Percentiles rank a stretch among this genome's conserved stretches.
These are phyloP conservation scores for Cheilosia impressa DNA, from an alignment of 2,888 invertebrate species.

Conservation along the genomic window DNA sequence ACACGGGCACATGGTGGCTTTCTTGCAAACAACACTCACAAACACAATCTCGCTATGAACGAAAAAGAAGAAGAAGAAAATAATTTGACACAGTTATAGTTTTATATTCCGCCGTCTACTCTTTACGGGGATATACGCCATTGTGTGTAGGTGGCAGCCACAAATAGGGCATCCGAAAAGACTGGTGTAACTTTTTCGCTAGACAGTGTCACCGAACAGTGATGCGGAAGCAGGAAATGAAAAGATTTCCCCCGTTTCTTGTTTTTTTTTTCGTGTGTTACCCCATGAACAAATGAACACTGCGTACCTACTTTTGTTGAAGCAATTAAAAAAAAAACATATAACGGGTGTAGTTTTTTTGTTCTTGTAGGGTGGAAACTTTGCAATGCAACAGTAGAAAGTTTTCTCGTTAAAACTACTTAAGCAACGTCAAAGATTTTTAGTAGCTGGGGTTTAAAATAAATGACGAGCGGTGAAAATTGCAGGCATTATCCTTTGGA, in stretches of 20 bases:
- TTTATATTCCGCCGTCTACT: conserved; percentile 49
- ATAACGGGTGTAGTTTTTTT: not conserved
- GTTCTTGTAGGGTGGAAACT: not conserved
- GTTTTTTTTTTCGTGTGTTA: conserved; percentile 3
- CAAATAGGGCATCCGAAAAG: conserved; percentile 34
- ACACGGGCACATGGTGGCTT: conserved; percentile 56
- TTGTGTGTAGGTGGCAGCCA: conserved; percentile 28
- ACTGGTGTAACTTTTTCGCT: not conserved
- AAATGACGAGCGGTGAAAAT: not conserved
- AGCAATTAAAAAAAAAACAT: conserved; percentile 11
- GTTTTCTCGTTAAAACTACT: conserved; percentile 20
- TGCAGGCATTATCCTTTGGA: not conserved
- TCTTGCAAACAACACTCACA: conserved; percentile 16
- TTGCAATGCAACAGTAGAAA: not conserved
- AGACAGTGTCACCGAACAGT: conserved; percentile 25
- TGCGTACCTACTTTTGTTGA: not conserved
- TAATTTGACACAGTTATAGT: conserved; percentile 69
- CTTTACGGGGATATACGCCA: conserved; percentile 27
- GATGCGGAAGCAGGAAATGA: not conserved
- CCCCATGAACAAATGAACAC: not conserved
- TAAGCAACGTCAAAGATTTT: not conserved
- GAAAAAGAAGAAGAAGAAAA: conserved; percentile 51
- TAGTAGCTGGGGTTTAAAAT: not conserved
- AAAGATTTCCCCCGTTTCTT: not conserved
- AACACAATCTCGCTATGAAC: conserved; percentile 8